Evolutionary conservation across 2,113 vertebrate genomes (phyloP).

Genomic region (Gnathonemus echidnorhynchus): DNA sequence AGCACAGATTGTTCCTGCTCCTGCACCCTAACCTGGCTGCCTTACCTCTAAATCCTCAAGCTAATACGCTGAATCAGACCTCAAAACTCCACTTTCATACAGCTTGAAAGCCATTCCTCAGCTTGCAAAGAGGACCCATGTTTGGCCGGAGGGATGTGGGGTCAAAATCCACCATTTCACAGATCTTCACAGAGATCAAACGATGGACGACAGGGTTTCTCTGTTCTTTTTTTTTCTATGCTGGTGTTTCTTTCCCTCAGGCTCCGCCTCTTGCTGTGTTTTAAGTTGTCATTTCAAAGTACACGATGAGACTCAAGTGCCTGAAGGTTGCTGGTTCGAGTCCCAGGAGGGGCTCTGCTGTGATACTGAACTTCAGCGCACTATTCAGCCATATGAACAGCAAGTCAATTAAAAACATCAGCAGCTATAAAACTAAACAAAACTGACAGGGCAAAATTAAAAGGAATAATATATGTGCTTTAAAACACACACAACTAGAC

Average conservation of each 20-base stretch:
- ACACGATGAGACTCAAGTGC: background rate
- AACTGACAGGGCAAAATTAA: background rate
- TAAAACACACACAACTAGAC: background rate
- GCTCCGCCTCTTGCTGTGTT: background rate
- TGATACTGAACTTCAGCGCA: background rate
- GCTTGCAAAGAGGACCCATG: background rate
- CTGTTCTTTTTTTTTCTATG: background rate
- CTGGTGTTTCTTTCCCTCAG: background rate
- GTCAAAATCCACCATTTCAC: background rate
- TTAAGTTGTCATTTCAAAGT: constrained; percentile 4
- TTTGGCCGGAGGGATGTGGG: background rate
- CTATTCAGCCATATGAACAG: background rate
- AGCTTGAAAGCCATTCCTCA: background rate
- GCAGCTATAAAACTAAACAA: background rate
- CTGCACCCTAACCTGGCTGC: background rate
- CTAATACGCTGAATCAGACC: background rate
- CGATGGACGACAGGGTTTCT: background rate
- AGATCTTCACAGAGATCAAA: background rate
- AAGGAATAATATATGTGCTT: background rate
- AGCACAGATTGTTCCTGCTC: background rate
- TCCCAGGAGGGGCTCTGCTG: background rate
- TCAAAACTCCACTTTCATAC: background rate
- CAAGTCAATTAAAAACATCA: background rate
- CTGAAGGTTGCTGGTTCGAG: background rate
- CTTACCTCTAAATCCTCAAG: background rate